phyloP scores from a whole-genome alignment of 2,888 invertebrate species.

The Steinernema hermaphroditum region DNA sequence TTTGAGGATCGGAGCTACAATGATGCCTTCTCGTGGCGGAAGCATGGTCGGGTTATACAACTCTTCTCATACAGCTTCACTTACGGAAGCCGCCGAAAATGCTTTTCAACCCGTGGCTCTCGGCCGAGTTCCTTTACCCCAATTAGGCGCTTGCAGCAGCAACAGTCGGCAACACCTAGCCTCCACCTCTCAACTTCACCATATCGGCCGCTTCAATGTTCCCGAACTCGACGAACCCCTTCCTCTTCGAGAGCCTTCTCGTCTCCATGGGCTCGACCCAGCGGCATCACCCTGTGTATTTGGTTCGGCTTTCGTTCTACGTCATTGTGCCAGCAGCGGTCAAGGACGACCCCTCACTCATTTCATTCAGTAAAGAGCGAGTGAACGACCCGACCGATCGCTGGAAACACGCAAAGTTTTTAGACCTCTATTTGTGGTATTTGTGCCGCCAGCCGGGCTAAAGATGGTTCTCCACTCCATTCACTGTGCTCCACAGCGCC shows the following conservation, averaged over 20 bases:
- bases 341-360: too few relatives aligned
- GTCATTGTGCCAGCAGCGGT: too few relatives aligned
- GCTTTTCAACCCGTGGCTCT: constrained; percentile 51
- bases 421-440: too few relatives aligned
- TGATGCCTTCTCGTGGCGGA: background rate
- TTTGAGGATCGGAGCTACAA: background rate
- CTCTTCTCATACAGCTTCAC: background rate
- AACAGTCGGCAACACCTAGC: constrained; percentile 17
- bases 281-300: constrained; percentile 42
- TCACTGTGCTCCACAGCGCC: too few relatives aligned
- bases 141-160: constrained; percentile 36
- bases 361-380: too few relatives aligned
- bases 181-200: constrained; percentile 9
- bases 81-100: constrained; percentile 10
- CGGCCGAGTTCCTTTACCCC: constrained; percentile 42
- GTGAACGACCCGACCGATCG: too few relatives aligned
- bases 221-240: constrained; percentile 9
- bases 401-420: too few relatives aligned
- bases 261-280: constrained; percentile 33
- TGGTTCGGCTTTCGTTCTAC: too few relatives aligned
- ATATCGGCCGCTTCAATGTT: background rate
- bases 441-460: too few relatives aligned
- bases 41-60: background rate
- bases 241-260: constrained; percentile 6
- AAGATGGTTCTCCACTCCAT: too few relatives aligned